phyloP scores from a whole-genome alignment of 1,140 invertebrate genomes.

The Uloborus diversus region DNA sequence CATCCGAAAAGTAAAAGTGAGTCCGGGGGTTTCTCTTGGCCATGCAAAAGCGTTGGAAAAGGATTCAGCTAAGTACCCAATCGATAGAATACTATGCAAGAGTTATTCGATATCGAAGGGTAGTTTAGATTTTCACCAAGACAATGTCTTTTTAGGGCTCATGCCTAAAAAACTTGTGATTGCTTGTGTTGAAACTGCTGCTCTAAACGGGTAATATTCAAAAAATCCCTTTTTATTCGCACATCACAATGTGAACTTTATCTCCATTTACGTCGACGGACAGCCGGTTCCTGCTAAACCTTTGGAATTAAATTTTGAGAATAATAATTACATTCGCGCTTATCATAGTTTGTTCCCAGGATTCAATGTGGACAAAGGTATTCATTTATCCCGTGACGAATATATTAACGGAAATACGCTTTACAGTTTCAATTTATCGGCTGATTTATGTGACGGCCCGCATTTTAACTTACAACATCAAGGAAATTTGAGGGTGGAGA shows the following conservation, averaged over 20 bases:
- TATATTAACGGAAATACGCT: background rate
- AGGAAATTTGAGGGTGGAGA: background rate
- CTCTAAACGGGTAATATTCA: background rate
- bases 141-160: constrained; percentile 20
- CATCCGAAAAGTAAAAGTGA: constrained; percentile 15
- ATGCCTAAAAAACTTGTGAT: background rate
- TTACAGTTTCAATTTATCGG: background rate
- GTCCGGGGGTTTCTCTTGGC: background rate
- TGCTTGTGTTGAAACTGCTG: background rate
- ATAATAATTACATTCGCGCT: background rate
- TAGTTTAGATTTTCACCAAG: background rate
- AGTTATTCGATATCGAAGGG: background rate
- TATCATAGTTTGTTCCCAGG: background rate
- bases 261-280: background rate
- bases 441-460: background rate
- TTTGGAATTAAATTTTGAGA: background rate
- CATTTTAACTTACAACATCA: constrained; percentile 17
- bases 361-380: background rate
- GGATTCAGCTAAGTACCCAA: background rate
- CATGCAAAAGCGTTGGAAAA: constrained; percentile 9
- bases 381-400: background rate
- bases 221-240: constrained; percentile 6
- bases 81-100: background rate
- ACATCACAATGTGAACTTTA: background rate
- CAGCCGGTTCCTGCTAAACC: background rate